Evolutionary conservation across 2,113 vertebrate genomes (phyloP).

Genomic region (Suricata suricatta): DNA sequence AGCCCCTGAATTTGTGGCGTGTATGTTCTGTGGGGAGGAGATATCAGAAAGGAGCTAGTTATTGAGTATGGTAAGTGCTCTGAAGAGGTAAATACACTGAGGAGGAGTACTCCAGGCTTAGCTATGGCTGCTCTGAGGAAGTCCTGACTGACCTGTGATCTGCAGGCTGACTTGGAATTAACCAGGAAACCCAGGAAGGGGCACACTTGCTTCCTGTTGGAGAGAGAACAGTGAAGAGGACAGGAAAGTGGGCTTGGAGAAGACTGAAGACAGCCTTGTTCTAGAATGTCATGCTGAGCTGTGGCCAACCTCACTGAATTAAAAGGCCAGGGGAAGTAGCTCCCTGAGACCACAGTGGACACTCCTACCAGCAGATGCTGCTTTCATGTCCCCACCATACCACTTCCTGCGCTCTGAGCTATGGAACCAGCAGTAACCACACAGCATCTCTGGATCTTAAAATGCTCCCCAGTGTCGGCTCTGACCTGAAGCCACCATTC

Average conservation of each 20-base stretch:
- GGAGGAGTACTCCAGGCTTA: too few relatives aligned
- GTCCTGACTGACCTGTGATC: background rate
- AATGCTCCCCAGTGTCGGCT: background rate
- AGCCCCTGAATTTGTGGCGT: background rate
- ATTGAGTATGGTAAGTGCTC: rapidly evolving
- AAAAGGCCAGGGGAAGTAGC: background rate
- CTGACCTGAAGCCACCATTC: background rate
- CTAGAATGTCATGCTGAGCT: background rate
- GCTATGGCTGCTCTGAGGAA: background rate
- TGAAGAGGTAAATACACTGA: too few relatives aligned
- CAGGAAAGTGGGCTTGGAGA: background rate
- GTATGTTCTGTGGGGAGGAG: background rate
- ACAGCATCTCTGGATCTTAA: background rate
- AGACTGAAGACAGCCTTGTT: background rate
- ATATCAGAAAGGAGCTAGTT: rapidly evolving
- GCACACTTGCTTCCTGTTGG: background rate
- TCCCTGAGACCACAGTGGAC: background rate
- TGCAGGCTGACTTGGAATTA: background rate
- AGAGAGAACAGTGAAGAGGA: background rate
- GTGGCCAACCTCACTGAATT: background rate
- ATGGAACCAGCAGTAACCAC: background rate
- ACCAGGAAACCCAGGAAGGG: background rate
- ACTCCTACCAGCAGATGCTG: background rate
- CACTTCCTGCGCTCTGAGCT: background rate
- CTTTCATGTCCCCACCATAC: background rate